Evolutionary conservation across 2,113 vertebrate species (phyloP).

Genomic region (Puntigrus tetrazona): DNA sequence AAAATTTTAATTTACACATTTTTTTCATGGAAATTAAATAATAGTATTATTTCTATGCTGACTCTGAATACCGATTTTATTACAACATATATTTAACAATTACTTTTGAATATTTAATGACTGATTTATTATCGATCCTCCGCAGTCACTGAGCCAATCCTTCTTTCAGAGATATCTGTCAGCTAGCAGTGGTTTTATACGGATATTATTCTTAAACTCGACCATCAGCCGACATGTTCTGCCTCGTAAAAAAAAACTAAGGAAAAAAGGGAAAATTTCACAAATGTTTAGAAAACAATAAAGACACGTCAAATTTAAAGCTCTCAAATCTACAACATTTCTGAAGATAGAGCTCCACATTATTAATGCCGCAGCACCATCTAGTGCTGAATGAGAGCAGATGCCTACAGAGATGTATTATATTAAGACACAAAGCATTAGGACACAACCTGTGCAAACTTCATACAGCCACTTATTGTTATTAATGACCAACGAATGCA

Average conservation of each 20-base stretch:
- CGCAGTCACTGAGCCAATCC: not conserved
- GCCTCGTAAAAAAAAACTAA: not conserved
- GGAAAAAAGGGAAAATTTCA: not conserved
- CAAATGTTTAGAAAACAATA: not conserved
- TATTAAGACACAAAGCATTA: not conserved
- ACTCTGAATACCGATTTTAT: not conserved
- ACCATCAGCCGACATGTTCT: not conserved
- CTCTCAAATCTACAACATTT: not conserved
- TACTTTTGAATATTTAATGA: not conserved
- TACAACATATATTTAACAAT: not conserved
- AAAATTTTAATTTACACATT: too few relatives aligned
- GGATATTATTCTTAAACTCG: not conserved
- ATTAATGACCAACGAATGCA: not conserved
- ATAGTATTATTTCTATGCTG: not conserved
- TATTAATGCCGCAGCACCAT: not conserved
- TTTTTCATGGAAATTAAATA: not conserved
- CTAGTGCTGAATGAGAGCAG: not conserved
- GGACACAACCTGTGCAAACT: not conserved
- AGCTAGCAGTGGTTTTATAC: not conserved
- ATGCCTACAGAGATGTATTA: not conserved
- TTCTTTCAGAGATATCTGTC: not conserved
- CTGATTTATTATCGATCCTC: not conserved
- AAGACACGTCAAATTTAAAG: not conserved
- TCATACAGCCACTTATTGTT: not conserved
- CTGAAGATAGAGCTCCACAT: not conserved